Base-by-base conservation (phyloP, 2,888 invertebrate genomes). In the Brachynemurus nebulosus region DNA sequence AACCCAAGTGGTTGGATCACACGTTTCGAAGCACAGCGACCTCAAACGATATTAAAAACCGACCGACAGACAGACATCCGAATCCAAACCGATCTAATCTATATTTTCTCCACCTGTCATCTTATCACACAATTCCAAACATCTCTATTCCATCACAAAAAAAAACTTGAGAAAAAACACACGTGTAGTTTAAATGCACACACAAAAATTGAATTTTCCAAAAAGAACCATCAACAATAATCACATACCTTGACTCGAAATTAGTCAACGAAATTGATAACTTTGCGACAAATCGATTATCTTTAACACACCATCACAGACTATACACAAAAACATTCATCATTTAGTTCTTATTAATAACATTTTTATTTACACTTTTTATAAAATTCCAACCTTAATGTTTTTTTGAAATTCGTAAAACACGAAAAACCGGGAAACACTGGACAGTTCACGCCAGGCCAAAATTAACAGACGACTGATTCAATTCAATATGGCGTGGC, bases 401-500 rank as follows among this genome's bases (percentile, higher is more conserved):
- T n/a, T n/a, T n/a, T n/a, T n/a, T n/a, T n/a, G n/a, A n/a, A n/a
- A n/a, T n/a, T n/a, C n/a, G n/a, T n/a, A n/a, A n/a, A 21, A 40
- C 23, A 27, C 17, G 23, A 17, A 39, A 14, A 39, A 40, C 40
- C 25, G 27, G 25, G 27, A n/a, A n/a, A n/a, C n/a, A n/a, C n/a
- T n/a, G n/a, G n/a, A n/a, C n/a, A 60, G 58, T 58, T 59, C 58
- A 57, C 65, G 63, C 62, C 65, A 62, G 60, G 63, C 66, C 66
- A 65, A 68, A 70, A 70, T 69, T 68, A 69, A 70, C 68, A 68
- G 60, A 63, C 62, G 60, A 69, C 69, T 68, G 70, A 69, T 70
- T 69, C 70, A 69, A 70, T 66, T 65, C 67, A 66, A 67, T 68
- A 72, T 72, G 71, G 71, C 69, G 67, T 62, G 68, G 65, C 67